Conservation (phyloP, 2,888 invertebrate species). For the Andrena hattorfiana region DNA sequence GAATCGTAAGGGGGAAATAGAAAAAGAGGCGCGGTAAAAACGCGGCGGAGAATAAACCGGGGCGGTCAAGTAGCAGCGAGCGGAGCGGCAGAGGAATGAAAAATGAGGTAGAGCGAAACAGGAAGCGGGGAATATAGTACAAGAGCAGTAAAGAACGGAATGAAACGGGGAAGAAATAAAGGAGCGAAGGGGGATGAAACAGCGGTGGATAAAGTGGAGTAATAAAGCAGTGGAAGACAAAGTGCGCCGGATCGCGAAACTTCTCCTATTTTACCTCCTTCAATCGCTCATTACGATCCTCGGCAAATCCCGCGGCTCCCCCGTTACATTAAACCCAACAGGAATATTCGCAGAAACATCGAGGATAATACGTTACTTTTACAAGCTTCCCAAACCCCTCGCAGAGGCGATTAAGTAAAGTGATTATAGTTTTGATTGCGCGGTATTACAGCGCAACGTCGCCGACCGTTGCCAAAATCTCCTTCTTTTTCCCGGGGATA, state of each 20-base stretch:
- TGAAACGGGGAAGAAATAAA: constrained; percentile 15
- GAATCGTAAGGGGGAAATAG: constrained; percentile 16
- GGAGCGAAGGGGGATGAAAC: constrained; percentile 3
- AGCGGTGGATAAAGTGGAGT: constrained; percentile 44
- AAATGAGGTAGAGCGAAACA: constrained; percentile 54
- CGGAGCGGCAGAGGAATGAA: constrained; percentile 50
- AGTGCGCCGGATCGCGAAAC: constrained; percentile 25
- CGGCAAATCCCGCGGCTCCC: background rate
- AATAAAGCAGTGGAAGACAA: constrained; percentile 44
- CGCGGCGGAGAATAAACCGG: constrained; percentile 48
- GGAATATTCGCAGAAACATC: background rate
- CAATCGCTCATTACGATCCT: constrained; percentile 21
- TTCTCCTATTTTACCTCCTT: constrained; percentile 8
- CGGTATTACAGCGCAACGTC: constrained; percentile 19
- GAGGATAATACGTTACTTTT: constrained; percentile 33
- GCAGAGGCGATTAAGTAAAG: constrained; percentile 33
- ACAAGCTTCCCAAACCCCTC: background rate
- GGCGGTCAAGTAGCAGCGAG: constrained; percentile 42
- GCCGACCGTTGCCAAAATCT: constrained; percentile 49
- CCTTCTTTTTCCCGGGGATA: constrained; percentile 66
- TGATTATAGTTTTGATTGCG: constrained; percentile 46
- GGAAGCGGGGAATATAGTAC: constrained; percentile 52
- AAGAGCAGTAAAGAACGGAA: constrained; percentile 40
- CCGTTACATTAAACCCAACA: background rate
- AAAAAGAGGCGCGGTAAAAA: constrained; percentile 39